These are phyloP conservation scores for Chesias legatella DNA, from an alignment of 2,888 invertebrate genomes.

Conservation along the genomic window DNA sequence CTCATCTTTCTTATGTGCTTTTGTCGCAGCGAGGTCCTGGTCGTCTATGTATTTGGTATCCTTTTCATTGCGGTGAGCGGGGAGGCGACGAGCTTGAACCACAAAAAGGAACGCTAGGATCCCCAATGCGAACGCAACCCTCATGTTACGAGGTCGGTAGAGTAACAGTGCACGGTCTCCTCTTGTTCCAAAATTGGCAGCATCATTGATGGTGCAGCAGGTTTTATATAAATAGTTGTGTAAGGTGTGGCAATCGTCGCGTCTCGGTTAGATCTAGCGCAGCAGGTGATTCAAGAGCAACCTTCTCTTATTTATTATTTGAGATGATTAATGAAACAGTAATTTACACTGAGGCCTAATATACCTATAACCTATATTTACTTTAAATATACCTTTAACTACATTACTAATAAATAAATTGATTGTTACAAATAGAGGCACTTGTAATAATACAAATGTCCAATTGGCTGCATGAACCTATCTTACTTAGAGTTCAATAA, in stretches of 20 bases:
- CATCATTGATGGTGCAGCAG: slow-evolving; percentile 64
- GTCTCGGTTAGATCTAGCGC: slow-evolving; percentile 48
- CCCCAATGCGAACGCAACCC: slow-evolving; percentile 52
- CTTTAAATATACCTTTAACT: too few species aligned
- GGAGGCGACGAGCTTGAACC: slow-evolving; percentile 53
- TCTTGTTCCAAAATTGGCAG: slow-evolving; percentile 62
- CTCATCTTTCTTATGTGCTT: slow-evolving; percentile 74
- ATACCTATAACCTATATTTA: too few species aligned
- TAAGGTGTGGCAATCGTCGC: slow-evolving; percentile 65
- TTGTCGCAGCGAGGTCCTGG: slow-evolving; percentile 61
- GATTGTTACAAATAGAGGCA: too few species aligned
- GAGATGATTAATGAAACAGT: too few species aligned
- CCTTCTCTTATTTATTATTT: slow-evolving; percentile 13
- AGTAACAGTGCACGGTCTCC: slow-evolving; percentile 42
- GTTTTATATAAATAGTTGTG: slow-evolving; percentile 77
- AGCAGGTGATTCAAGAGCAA: slow-evolving; percentile 11
- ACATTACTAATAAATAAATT: too few species aligned
- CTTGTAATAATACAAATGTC: too few species aligned
- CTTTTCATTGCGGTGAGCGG: slow-evolving; percentile 38
- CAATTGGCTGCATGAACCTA: too few species aligned
- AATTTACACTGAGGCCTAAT: too few species aligned
- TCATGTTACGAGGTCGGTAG: slow-evolving; percentile 49
- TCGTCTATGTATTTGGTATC: slow-evolving; percentile 42
- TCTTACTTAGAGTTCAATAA: too few species aligned
- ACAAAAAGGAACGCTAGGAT: slow-evolving; percentile 46